Evolutionary conservation across 2,888 invertebrate genomes (phyloP).

Genomic region (Periphyllus acericola): DNA sequence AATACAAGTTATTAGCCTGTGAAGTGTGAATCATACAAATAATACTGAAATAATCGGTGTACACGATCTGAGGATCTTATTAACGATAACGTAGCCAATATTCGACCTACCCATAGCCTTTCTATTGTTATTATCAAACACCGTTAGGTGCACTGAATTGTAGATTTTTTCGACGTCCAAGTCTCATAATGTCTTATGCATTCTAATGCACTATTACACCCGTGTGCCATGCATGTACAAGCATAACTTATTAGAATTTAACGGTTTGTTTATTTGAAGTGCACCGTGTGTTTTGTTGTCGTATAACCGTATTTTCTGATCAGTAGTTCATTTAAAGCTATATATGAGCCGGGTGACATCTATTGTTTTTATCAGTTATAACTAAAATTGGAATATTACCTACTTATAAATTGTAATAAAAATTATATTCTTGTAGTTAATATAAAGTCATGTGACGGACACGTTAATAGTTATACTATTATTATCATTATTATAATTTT

Average conservation of each 20-base stretch:
- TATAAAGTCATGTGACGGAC: too few species aligned
- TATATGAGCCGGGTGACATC: not conserved
- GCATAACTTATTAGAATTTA: slow-evolving; percentile 30
- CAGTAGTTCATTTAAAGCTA: not conserved
- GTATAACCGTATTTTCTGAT: not conserved
- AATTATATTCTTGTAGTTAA: too few species aligned
- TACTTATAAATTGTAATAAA: too few species aligned
- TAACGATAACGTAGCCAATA: slow-evolving; percentile 36
- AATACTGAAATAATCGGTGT: not conserved
- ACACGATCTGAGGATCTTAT: not conserved
- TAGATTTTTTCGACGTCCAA: slow-evolving; percentile 31
- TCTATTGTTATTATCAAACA: slow-evolving; percentile 48
- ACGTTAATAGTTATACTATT: too few species aligned
- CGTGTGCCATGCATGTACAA: slow-evolving; percentile 8
- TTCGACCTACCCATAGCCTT: slow-evolving; percentile 4
- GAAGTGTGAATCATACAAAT: not conserved
- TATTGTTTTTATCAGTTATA: not conserved
- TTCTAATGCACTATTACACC: slow-evolving; percentile 35
- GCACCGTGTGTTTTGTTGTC: not conserved
- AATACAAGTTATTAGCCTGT: slow-evolving; percentile 3
- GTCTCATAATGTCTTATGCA: slow-evolving; percentile 28
- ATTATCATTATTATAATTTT: too few species aligned
- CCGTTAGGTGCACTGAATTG: slow-evolving; percentile 48
- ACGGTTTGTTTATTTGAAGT: slow-evolving; percentile 44
- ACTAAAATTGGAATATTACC: too few species aligned